Conservation (phyloP, 2,888 invertebrate species). For the Philonicus albiceps region DNA sequence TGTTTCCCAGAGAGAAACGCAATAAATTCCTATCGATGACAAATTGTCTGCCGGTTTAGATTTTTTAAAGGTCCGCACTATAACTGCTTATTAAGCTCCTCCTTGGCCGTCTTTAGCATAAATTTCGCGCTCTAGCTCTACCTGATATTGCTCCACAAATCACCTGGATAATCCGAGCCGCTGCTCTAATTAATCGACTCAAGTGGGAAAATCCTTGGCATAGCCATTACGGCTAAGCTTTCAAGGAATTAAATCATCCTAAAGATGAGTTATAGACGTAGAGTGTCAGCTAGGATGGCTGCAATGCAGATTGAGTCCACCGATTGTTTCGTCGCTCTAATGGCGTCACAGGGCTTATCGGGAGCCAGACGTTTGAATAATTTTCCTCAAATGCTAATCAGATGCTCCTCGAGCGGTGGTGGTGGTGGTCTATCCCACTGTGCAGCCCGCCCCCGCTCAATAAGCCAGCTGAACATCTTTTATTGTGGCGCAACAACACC, state of each 20-base stretch:
- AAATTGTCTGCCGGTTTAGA: neutral
- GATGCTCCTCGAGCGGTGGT: neutral
- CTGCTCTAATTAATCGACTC: constrained; percentile 33
- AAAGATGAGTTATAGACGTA: constrained; percentile 34
- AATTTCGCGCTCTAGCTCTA: neutral
- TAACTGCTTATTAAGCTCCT: neutral
- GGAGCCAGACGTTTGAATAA: constrained; percentile 36
- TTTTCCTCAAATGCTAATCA: constrained; percentile 43
- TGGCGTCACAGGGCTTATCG: constrained; percentile 38
- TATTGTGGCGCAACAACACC: constrained; percentile 44
- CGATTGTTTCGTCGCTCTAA: constrained; percentile 2
- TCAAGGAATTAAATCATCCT: constrained; percentile 31
- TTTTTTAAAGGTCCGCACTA: neutral
- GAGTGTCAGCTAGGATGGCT: neutral
- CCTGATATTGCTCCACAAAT: constrained; percentile 33
- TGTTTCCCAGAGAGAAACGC: neutral
- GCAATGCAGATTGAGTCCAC: neutral
- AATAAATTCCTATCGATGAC: neutral
- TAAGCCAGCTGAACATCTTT: constrained; percentile 45
- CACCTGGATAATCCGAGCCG: constrained; percentile 25
- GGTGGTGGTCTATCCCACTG: neutral
- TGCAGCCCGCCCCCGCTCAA: constrained; percentile 22
- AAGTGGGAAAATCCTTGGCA: neutral
- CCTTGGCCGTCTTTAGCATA: neutral
- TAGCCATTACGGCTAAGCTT: constrained; percentile 14